Evolutionary conservation across 1,140 invertebrate genomes (phyloP), one percentile per base, ranked within the genome.

Genomic region (Camponotus pennsylvanicus): DNA sequence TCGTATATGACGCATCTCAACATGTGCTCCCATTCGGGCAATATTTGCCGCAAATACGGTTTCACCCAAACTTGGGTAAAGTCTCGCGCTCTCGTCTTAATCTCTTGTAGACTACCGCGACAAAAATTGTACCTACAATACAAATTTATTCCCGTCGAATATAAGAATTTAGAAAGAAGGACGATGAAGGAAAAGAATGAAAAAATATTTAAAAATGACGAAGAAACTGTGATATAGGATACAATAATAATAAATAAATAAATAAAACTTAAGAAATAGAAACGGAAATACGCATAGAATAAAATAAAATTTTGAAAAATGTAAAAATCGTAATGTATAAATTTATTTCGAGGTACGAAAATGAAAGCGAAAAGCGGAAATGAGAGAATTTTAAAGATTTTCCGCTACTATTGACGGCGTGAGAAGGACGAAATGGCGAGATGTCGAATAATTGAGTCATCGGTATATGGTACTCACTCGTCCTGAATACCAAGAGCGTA

Each of bases 401-500:
- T 21, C 18, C 42, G 8, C 2, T 8, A 9, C 21, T 57, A 4
- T 3, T 52, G 4, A 52, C 13, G 15, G 27, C 15, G 49, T 52
- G 49, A 52, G 4, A 52, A 52, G 27, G 4, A 15, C 13, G 45
- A 49, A 15, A 15, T 2, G 49, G 0, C 4, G 4, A 52, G 15
- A 52, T 52, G 13, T 4, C 49, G 15, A 52, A 13, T 13, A 49
- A 3, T 49, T 13, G 3, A 45, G 7, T 45, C 0, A 4, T 52
- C 13, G 4, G 4, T 42, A 42, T 34, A 34, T n/a, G 3, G 5
- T 42, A 73, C 79, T n/a, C 32, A 97, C 96, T 96, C 96, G 90
- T 98, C 98, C 69, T 98, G 96, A 0, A 98, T 96, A 0, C 98
- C 98, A 57, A 98, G 95, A 85, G 97, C 93, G 92, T 97, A 96